Percentiles rank a stretch among this genome's conserved stretches.
Evolutionary conservation across 2,797 vertebrate species (phyloP).

Genomic region (Hozukius guyotensis): DNA sequence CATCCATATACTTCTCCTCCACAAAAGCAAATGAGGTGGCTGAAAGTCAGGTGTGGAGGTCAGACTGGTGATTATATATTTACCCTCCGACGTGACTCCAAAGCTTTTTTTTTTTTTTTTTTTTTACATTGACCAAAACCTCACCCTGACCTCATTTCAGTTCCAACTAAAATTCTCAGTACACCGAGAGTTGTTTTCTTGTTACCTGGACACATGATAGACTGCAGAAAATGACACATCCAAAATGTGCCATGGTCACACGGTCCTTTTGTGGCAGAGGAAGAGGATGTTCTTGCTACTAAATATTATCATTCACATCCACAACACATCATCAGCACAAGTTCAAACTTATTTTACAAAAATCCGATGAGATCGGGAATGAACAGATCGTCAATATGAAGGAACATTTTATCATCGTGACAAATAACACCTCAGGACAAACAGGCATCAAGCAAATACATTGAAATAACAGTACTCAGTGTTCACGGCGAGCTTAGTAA

Average conservation of each 20-base stretch:
- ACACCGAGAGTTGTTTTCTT: neutral
- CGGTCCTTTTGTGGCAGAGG: neutral
- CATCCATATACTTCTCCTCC: conserved; percentile 28
- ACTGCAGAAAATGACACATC: conserved; percentile 8
- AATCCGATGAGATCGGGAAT: conserved; percentile 9
- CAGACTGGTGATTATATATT: conserved; percentile 44
- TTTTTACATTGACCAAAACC: conserved; percentile 14
- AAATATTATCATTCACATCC: conserved; percentile 1
- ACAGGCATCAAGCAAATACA: conserved; percentile 10
- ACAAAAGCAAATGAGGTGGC: conserved; percentile 55
- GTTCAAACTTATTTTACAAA: conserved; percentile 13
- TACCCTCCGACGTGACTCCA: conserved; percentile 15
- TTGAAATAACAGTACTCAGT: conserved; percentile 21
- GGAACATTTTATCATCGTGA: conserved; percentile 36
- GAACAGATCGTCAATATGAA: conserved; percentile 11
- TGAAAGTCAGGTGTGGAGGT: conserved; percentile 60
- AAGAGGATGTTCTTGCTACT: conserved; percentile 4
- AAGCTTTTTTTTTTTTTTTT: neutral
- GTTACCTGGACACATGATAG: conserved; percentile 1
- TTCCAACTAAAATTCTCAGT: neutral
- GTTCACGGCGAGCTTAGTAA: conserved; percentile 8
- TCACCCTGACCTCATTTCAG: conserved; percentile 4
- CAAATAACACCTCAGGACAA: conserved; percentile 42
- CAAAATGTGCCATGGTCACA: neutral
- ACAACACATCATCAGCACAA: neutral